A percentile compares a stretch with the other conserved stretches of the same genome.
phyloP scores from a whole-genome alignment of 2,888 invertebrate genomes.

The Ormyrus pomaceus region DNA sequence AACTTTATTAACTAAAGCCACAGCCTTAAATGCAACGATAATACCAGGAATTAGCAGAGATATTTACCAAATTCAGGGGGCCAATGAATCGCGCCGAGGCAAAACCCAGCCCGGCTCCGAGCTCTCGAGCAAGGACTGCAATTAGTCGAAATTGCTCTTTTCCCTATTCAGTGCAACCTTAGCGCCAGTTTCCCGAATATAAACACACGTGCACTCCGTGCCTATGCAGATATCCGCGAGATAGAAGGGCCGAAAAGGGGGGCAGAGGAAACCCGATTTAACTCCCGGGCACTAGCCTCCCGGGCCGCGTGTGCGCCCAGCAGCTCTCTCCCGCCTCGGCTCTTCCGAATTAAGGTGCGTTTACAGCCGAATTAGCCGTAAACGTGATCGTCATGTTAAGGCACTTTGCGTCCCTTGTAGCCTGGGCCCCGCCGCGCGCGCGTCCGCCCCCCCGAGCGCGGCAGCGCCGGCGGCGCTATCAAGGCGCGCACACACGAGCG shows the following conservation, averaged over 20 bases:
- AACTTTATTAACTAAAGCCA: no score
- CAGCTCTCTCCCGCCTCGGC: neutral
- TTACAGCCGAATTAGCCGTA: conserved; percentile 52
- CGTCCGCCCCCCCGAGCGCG: neutral
- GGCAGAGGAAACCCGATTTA: no score
- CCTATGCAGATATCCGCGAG: no score
- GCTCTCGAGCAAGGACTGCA: no score
- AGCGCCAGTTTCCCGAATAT: neutral
- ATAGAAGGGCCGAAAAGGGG: no score
- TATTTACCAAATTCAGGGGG: no score
- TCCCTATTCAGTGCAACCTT: no score
- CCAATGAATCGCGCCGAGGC: no score
- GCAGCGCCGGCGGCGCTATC: conserved; percentile 4
- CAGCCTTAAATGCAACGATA: no score
- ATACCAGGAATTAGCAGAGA: no score
- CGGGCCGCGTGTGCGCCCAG: neutral
- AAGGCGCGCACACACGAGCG: conserved; percentile 6
- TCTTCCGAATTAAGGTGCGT: conserved; percentile 33
- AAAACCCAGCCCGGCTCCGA: no score
- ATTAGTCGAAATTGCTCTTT: no score
- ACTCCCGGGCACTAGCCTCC: neutral
- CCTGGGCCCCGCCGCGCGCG: neutral
- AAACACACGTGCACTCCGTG: neutral
- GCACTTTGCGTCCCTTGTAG: conserved; percentile 3
- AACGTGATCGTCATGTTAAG: conserved; percentile 50